phyloP scores from a whole-genome alignment of 1,140 invertebrate genomes.

The Pseudoatta argentina region DNA sequence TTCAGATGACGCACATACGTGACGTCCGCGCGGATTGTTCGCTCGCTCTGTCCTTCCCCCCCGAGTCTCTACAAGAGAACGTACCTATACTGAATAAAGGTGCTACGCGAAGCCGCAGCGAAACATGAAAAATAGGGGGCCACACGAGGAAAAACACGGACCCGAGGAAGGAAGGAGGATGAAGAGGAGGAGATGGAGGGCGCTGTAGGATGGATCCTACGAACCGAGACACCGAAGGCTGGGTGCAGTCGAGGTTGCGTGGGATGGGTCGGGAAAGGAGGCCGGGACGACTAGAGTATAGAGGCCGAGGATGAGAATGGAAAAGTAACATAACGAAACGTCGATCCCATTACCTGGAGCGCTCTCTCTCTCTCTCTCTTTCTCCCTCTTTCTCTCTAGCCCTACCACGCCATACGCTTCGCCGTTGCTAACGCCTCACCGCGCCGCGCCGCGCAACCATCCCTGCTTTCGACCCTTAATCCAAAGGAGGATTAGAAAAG shows the following conservation, averaged over 20 bases:
- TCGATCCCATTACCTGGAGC: conserved; percentile 85
- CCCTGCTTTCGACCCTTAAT: conserved; percentile 82
- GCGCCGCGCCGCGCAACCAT: conserved; percentile 66
- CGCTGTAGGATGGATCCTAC: conserved; percentile 80
- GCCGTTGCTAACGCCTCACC: conserved; percentile 51
- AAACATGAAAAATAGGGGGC: conserved; percentile 87
- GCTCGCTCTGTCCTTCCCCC: conserved; percentile 28
- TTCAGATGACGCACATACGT: conserved; percentile 69
- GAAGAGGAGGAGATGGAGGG: conserved; percentile 70
- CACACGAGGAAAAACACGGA: conserved; percentile 86
- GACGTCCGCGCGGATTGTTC: conserved; percentile 81
- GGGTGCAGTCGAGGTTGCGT: conserved; percentile 69
- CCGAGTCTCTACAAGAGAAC: conserved; percentile 60
- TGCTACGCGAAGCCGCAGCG: conserved; percentile 87
- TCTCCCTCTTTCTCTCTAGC: conserved; percentile 23
- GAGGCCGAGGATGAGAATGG: conserved; percentile 84
- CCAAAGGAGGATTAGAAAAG: conserved; percentile 84
- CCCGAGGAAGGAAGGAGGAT: conserved; percentile 57
- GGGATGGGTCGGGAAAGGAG: conserved; percentile 64
- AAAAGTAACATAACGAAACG: conserved; percentile 87
- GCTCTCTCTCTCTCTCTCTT: conserved; percentile 20
- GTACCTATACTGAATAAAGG: conserved; percentile 84
- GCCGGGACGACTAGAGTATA: conserved; percentile 68
- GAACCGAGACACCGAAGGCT: conserved; percentile 81
- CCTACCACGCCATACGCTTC: conserved; percentile 42